A percentile compares a stretch with the other conserved stretches of the same genome.
Conservation (phyloP, 2,797 vertebrate genomes). For the Ctenopoma multispine region DNA sequence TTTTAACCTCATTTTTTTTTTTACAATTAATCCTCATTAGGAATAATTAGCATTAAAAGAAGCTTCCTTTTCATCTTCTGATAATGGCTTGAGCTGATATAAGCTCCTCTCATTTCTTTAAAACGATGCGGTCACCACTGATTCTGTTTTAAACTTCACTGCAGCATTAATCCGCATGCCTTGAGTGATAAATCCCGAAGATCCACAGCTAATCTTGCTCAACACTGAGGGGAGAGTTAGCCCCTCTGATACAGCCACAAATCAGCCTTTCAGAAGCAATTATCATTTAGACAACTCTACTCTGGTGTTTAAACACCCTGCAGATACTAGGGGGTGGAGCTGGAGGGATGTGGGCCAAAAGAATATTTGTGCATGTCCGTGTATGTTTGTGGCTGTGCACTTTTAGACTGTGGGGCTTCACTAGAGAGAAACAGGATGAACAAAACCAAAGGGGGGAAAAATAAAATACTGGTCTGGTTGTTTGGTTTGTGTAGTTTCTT, state of each 20-base stretch:
- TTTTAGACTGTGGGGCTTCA: conserved; percentile 39
- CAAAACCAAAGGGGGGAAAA: conserved; percentile 27
- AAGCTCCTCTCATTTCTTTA: conserved; percentile 71
- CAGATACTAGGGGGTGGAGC: conserved; percentile 64
- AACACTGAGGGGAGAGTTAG: conserved; percentile 83
- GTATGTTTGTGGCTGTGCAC: conserved; percentile 34
- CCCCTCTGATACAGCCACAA: conserved; percentile 84
- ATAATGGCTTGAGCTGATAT: conserved; percentile 79
- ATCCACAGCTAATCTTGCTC: conserved; percentile 88
- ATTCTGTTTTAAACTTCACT: conserved; percentile 88
- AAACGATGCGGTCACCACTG: conserved; percentile 75
- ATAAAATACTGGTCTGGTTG: conserved; percentile 8
- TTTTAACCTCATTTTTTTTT: conserved; percentile 72
- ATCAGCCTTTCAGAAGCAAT: conserved; percentile 88
- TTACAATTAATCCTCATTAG: conserved; percentile 82
- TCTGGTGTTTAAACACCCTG: conserved; percentile 63
- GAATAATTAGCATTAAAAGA: conserved; percentile 84
- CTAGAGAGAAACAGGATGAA: conserved; percentile 41
- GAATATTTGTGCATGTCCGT: conserved; percentile 29
- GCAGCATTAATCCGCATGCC: conserved; percentile 86
- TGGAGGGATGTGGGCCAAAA: conserved; percentile 42
- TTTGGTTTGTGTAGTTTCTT: conserved; percentile 28
- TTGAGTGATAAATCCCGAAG: conserved; percentile 88
- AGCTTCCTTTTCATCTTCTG: conserved; percentile 77
- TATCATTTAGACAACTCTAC: conserved; percentile 85